Conservation (phyloP, 2,113 vertebrate genomes). For the Chlorodrepanis virens region DNA sequence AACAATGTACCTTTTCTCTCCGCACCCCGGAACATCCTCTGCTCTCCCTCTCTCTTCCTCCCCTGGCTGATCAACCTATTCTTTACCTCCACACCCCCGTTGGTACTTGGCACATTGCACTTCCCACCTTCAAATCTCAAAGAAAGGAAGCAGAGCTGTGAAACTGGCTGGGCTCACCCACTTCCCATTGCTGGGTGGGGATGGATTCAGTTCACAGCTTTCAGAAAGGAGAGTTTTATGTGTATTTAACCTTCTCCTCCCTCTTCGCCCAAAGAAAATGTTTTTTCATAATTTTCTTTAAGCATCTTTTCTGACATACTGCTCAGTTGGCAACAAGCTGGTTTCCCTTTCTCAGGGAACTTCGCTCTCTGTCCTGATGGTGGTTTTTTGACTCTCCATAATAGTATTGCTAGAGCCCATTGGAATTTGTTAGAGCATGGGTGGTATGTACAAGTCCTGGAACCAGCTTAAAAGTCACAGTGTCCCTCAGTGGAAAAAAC, state of each 20-base stretch:
- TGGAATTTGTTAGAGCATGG: slow-evolving; percentile 19
- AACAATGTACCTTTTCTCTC: slow-evolving; percentile 49
- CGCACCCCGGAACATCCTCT: slow-evolving; percentile 13
- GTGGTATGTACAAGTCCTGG: slow-evolving; percentile 17
- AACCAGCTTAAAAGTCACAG: not conserved
- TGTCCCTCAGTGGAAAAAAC: not conserved
- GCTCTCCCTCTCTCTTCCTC: not conserved
- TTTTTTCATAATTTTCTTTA: not conserved
- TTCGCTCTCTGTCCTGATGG: not conserved
- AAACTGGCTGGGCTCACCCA: slow-evolving; percentile 8
- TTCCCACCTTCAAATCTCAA: slow-evolving; percentile 43
- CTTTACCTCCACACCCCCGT: not conserved
- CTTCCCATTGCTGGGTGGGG: slow-evolving; percentile 53
- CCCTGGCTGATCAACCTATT: not conserved
- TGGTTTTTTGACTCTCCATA: not conserved
- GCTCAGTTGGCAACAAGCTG: not conserved
- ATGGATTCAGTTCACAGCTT: not conserved
- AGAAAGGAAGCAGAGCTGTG: slow-evolving; percentile 56
- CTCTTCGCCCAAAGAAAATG: not conserved
- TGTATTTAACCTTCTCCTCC: not conserved
- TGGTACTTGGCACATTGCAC: not conserved
- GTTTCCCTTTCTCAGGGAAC: not conserved
- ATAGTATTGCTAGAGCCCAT: not conserved
- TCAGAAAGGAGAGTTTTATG: not conserved
- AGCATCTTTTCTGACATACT: not conserved